phyloP scores from a whole-genome alignment of 2,888 invertebrate genomes.

The Aelia acuminata region DNA sequence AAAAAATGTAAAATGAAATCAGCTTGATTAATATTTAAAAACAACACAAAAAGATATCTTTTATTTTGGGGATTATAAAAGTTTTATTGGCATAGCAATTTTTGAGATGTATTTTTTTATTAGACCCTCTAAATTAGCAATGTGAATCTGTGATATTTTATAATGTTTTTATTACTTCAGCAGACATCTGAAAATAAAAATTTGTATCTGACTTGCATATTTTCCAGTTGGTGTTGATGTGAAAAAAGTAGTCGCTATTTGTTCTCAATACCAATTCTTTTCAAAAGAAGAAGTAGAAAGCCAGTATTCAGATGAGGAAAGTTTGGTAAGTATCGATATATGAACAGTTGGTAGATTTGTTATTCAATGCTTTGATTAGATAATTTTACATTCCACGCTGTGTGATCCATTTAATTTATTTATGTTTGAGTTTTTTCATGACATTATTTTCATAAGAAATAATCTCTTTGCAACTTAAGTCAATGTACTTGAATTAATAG shows the following conservation, averaged over 20 bases:
- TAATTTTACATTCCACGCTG: background rate
- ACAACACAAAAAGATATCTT: too few relatives aligned
- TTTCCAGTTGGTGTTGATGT: constrained; percentile 50
- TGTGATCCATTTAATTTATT: background rate
- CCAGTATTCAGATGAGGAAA: constrained; percentile 33
- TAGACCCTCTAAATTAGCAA: too few relatives aligned
- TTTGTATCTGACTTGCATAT: background rate
- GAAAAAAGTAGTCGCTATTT: constrained; percentile 30
- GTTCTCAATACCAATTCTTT: constrained; percentile 7
- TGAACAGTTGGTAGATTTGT: background rate
- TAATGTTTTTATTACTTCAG: background rate
- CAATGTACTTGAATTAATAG: too few relatives aligned
- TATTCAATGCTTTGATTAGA: background rate
- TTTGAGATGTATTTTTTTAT: too few relatives aligned
- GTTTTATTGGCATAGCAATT: too few relatives aligned
- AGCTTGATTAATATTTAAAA: too few relatives aligned
- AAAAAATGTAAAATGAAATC: too few relatives aligned
- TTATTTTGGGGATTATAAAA: too few relatives aligned
- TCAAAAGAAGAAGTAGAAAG: constrained; percentile 45
- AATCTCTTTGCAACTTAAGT: too few relatives aligned
- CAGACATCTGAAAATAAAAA: background rate
- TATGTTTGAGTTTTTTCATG: background rate
- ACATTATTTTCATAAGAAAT: too few relatives aligned
- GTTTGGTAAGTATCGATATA: background rate
- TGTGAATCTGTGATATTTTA: too few relatives aligned